Conservation (phyloP, 2,888 invertebrate species). For the Tachystola acroxantha region DNA sequence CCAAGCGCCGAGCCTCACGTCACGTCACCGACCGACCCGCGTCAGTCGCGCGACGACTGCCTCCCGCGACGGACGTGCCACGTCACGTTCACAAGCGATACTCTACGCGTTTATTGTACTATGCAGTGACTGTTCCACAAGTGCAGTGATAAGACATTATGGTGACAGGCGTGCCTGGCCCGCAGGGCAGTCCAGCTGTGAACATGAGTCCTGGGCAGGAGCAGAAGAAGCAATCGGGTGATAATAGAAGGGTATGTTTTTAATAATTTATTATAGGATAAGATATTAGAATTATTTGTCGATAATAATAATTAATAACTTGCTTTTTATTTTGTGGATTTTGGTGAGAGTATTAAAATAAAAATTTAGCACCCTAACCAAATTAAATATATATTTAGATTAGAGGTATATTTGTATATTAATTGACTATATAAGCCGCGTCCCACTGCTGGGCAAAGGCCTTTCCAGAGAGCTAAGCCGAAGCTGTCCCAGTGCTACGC, state of each 20-base stretch:
- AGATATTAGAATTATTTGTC: not conserved
- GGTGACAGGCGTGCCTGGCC: constrained; percentile 63
- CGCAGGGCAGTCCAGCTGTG: constrained; percentile 38
- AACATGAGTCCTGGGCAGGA: constrained; percentile 50
- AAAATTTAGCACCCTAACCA: too few relatives aligned
- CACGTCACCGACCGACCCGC: constrained; percentile 19
- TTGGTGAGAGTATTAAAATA: too few relatives aligned
- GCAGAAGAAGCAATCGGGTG: constrained; percentile 51
- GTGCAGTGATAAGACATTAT: constrained; percentile 40
- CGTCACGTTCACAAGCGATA: not conserved
- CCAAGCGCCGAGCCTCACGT: constrained; percentile 4
- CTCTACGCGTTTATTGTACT: not conserved
- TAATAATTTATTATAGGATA: constrained; percentile 1
- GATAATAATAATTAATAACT: not conserved
- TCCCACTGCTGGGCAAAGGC: too few relatives aligned
- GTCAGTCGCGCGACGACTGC: constrained; percentile 64
- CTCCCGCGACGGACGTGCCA: constrained; percentile 33
- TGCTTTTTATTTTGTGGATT: not conserved
- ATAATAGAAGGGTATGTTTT: constrained; percentile 63
- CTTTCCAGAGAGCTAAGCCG: too few relatives aligned
- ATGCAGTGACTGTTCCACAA: constrained; percentile 36
- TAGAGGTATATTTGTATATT: too few relatives aligned
- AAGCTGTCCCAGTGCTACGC: too few relatives aligned
- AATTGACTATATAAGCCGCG: too few relatives aligned
- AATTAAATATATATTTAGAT: too few relatives aligned